phyloP scores from a whole-genome alignment of 2,113 vertebrate species.

The Tetraodon nigroviridis region DNA sequence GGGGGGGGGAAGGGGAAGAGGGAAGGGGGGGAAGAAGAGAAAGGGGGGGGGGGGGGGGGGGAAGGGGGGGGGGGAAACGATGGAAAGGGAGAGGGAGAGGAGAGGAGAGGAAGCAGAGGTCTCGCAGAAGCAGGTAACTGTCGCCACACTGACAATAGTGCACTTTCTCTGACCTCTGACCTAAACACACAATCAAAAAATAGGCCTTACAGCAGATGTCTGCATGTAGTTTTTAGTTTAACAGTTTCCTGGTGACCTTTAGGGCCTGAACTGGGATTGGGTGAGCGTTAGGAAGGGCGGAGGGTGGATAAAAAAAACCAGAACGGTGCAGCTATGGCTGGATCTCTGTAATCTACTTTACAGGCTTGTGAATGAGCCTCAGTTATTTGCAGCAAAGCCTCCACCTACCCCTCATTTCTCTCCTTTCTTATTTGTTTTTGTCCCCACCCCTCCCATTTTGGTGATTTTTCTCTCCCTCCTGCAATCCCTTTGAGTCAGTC shows the following conservation, averaged over 20 bases:
- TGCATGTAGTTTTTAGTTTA: not conserved
- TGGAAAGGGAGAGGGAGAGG: too few relatives aligned
- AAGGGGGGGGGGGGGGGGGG: too few relatives aligned
- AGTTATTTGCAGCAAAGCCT: slow-evolving; percentile 31
- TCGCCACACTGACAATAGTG: slow-evolving; percentile 9
- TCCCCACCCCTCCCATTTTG: slow-evolving; percentile 37
- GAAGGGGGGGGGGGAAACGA: too few relatives aligned
- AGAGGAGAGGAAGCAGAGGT: slow-evolving; percentile 21
- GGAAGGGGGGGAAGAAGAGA: too few relatives aligned
- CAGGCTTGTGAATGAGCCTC: slow-evolving; percentile 35
- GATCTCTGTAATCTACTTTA: slow-evolving; percentile 46
- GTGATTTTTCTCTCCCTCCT: slow-evolving; percentile 13
- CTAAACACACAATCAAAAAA: not conserved
- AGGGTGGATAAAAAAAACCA: slow-evolving; percentile 4
- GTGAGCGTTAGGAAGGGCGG: not conserved
- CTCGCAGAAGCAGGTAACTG: slow-evolving; percentile 31
- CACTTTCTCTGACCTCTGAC: slow-evolving; percentile 44
- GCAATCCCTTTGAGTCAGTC: slow-evolving; percentile 5
- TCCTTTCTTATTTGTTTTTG: slow-evolving; percentile 27
- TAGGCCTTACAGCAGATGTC: not conserved
- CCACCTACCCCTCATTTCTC: slow-evolving; percentile 17
- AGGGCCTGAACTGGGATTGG: slow-evolving; percentile 1
- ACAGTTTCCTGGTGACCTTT: slow-evolving; percentile 9
- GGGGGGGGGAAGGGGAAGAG: too few relatives aligned
- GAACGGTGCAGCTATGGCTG: slow-evolving; percentile 21